Percentiles rank a stretch among this genome's conserved stretches.
phyloP scores from a whole-genome alignment of 2,888 invertebrate genomes.

The Diloba caeruleocephala region DNA sequence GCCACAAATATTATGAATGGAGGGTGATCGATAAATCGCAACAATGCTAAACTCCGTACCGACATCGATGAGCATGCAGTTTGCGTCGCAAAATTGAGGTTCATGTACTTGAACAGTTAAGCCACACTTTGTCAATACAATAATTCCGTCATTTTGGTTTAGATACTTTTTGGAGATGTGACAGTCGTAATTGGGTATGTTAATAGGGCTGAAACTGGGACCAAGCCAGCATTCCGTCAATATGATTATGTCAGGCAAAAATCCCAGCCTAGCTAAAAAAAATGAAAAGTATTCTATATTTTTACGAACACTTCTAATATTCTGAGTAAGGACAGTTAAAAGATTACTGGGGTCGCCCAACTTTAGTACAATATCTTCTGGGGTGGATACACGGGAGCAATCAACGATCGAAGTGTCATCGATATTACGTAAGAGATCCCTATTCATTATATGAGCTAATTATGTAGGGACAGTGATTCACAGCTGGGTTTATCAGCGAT shows the following conservation, averaged over 20 bases:
- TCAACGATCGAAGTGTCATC: slow-evolving; percentile 6
- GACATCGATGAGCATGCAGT: slow-evolving; percentile 13
- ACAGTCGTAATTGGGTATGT: slow-evolving; percentile 9
- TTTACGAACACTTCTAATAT: slow-evolving; percentile 9
- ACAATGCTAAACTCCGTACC: background rate
- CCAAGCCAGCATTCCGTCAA: slow-evolving; percentile 15
- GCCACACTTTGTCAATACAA: slow-evolving; percentile 1
- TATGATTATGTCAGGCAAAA: slow-evolving; percentile 5
- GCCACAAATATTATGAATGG: background rate
- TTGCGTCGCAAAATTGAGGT: slow-evolving; percentile 8
- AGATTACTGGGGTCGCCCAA: background rate
- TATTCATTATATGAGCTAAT: no score
- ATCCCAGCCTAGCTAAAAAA: background rate
- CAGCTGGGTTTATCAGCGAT: no score
- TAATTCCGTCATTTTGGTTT: slow-evolving; percentile 23
- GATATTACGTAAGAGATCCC: background rate
- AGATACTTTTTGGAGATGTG: slow-evolving; percentile 7
- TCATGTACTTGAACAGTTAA: slow-evolving; percentile 2
- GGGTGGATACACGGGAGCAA: background rate
- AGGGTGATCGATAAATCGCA: slow-evolving; percentile 9
- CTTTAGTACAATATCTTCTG: slow-evolving; percentile 1
- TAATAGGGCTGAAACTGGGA: background rate
- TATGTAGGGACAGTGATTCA: no score
- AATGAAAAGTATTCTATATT: slow-evolving; percentile 4
- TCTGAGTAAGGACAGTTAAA: slow-evolving; percentile 7